phyloP scores from a whole-genome alignment of 2,888 invertebrate species.

The Hymenopus coronatus region DNA sequence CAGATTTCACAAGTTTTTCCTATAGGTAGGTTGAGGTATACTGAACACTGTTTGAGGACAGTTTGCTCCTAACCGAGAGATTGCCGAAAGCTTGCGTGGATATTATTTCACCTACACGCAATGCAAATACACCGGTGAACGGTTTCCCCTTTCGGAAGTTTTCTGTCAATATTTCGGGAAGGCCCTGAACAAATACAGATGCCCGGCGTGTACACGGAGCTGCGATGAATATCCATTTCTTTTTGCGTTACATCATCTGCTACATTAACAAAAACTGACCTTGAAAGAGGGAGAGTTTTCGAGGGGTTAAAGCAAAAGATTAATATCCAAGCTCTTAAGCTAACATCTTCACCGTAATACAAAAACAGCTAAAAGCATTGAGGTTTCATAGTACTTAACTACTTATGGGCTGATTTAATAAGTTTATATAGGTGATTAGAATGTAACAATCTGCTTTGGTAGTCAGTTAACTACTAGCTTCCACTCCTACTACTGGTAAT shows the following conservation, averaged over 20 bases:
- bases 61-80: not conserved
- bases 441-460: too few relatives aligned
- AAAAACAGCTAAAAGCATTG: not conserved
- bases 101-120: not conserved
- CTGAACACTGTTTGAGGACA: not conserved
- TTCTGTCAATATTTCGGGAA: not conserved
- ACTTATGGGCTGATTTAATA: too few relatives aligned
- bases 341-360: not conserved
- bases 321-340: not conserved
- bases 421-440: too few relatives aligned
- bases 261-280: conserved; percentile 3
- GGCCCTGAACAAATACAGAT: not conserved
- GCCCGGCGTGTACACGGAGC: not conserved
- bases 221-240: not conserved
- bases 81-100: not conserved
- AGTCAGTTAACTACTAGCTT: too few relatives aligned
- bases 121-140: not conserved
- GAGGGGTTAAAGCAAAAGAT: not conserved
- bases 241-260: conserved; percentile 11
- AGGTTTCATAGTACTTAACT: not conserved
- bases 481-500: too few relatives aligned
- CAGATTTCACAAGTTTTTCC: too few relatives aligned
- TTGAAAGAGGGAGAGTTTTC: not conserved
- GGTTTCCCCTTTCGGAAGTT: not conserved
- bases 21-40: not conserved